Base-by-base conservation (phyloP, 1,140 invertebrate genomes). In the Drosophila varians region DNA sequence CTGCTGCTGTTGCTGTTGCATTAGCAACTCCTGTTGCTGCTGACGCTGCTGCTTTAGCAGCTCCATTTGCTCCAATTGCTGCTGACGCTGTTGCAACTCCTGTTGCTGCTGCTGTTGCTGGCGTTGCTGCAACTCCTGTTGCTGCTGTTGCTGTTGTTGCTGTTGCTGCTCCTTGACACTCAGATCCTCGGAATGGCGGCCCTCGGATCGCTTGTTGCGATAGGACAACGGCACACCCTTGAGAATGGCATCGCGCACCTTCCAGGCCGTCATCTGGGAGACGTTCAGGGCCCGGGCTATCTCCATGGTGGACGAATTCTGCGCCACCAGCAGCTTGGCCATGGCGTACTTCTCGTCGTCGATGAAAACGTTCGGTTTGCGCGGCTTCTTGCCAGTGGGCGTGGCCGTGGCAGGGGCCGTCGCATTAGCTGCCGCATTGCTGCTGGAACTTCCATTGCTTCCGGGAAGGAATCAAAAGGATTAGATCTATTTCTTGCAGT, bases 181-280 rank as follows among this genome's bases (percentile, higher is more conserved):
- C 0, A 69, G 23, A 45, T 51, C 60, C 1, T 73, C 71, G 18
- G 54, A 34, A 31, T 47, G 69, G 18, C 80, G 61, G 11, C 40
- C 57, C 21, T 84, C 83, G 3, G 79, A 52, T 1, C 89, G 77
- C 52, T 89, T 90, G 46, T 88, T 90, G 47, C 89, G 89, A 76
- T 90, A 90, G 4, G 89, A 90, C 19, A 90, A 68, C 2, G 90
- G 90, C 16, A 91, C 75, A 4, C 90, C 90, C 70, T 91, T 91
- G 2, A 91, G 43, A 42, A 91, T 91, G 61, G 89, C 87, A 70
- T 91, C 90, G 2, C 89, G 74, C 56, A 91, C 74, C 48, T 91
- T 91, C 90, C 90, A 91, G 42, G 90, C 90, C 12, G 89, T 91
- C 90, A 91, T 91, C 54, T 91, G 90, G 23, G 90, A 91, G 2